Evolutionary conservation across 92 coral and sea anemone genomes (phyloP).

Genomic region (Chrysogorgia sp.): DNA sequence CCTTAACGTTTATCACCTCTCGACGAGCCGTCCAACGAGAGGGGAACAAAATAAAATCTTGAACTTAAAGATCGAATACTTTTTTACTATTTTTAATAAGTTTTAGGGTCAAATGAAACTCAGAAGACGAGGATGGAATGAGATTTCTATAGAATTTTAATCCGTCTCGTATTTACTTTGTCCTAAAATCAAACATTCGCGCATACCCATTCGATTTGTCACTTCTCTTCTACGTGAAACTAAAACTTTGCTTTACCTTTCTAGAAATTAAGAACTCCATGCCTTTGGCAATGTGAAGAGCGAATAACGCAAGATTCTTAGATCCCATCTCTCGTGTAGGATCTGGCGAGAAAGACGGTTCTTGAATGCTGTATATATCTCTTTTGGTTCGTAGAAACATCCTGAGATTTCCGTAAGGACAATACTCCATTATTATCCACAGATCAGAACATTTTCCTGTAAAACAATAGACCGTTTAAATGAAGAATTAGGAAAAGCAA

Average conservation of each 20-base stretch:
- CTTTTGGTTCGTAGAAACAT: constrained; percentile 69
- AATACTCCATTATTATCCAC: constrained; percentile 86
- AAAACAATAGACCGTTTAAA: not conserved
- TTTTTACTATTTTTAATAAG: too few species aligned
- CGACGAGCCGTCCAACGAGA: too few species aligned
- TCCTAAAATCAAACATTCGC: too few species aligned
- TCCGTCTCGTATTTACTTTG: too few species aligned
- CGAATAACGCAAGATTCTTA: constrained; percentile 64
- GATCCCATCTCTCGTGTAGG: constrained; percentile 69
- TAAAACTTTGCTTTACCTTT: constrained; percentile 54
- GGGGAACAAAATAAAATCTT: too few species aligned
- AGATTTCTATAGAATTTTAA: too few species aligned
- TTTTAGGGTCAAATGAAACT: too few species aligned
- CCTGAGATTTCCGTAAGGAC: constrained; percentile 77
- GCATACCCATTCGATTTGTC: too few species aligned
- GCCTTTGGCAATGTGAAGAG: constrained; percentile 80
- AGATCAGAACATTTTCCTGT: constrained; percentile 74
- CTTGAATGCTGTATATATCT: constrained; percentile 65
- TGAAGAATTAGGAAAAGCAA: not conserved
- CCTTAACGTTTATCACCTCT: too few species aligned
- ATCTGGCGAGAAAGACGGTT: constrained; percentile 64
- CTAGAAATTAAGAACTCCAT: constrained; percentile 81
- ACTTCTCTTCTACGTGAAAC: too few species aligned
- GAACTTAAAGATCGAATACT: too few species aligned
- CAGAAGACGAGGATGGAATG: too few species aligned